A percentile compares a stretch with the other conserved stretches of the same genome.
These are phyloP conservation scores for Lasioglossum villosulum DNA, from an alignment of 2,888 invertebrate species.

Conservation along the genomic window DNA sequence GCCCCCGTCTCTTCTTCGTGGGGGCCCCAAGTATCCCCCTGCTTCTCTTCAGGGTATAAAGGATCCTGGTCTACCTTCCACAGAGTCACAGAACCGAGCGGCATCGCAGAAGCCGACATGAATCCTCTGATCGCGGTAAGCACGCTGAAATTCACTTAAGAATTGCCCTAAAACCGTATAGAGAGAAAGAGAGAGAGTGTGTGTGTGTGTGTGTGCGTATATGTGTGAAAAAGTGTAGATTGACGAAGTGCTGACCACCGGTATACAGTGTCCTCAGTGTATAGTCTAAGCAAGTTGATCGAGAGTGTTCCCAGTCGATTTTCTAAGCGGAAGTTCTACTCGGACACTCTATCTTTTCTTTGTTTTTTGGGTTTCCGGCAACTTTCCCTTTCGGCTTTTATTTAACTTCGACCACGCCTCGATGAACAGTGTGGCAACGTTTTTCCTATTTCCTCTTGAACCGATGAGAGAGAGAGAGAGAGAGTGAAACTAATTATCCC, in stretches of 20 bases:
- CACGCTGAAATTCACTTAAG: conserved; percentile 61
- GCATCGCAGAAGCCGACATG: conserved; percentile 84
- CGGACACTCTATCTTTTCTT: not conserved
- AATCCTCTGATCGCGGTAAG: conserved; percentile 84
- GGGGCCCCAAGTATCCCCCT: conserved; percentile 75
- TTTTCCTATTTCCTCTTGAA: conserved; percentile 9
- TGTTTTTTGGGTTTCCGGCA: not conserved
- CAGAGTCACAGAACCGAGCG: conserved; percentile 84
- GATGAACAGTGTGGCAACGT: conserved; percentile 7
- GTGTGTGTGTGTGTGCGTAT: conserved; percentile 1
- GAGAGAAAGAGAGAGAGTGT: conserved; percentile 27
- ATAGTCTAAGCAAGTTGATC: conserved; percentile 6
- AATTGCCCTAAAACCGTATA: conserved; percentile 38
- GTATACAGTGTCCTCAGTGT: conserved; percentile 37
- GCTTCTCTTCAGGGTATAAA: conserved; percentile 81
- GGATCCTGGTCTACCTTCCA: conserved; percentile 82
- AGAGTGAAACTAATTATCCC: not conserved
- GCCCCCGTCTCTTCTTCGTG: conserved; percentile 81
- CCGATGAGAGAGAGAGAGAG: not conserved
- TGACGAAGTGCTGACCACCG: not conserved
- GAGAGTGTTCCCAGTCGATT: conserved; percentile 19
- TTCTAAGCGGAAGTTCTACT: conserved; percentile 11
- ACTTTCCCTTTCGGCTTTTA: conserved; percentile 48
- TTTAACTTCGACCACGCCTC: conserved; percentile 36
- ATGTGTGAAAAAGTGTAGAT: not conserved